phyloP scores from a whole-genome alignment of 2,888 invertebrate species.

The Tenthredo amoena region DNA sequence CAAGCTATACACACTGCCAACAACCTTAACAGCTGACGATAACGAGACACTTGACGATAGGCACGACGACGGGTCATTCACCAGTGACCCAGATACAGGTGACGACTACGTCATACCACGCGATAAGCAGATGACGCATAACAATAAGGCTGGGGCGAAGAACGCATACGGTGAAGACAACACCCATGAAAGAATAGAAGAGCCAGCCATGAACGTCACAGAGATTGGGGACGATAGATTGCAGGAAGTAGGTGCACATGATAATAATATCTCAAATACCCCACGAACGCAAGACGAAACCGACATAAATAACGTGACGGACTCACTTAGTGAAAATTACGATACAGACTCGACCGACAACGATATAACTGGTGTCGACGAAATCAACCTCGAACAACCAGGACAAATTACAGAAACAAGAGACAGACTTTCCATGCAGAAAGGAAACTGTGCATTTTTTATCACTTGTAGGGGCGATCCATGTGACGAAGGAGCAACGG shows the following conservation, averaged over 20 bases:
- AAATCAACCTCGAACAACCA: neutral
- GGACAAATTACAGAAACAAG: slow-evolving; percentile 25
- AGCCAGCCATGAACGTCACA: neutral
- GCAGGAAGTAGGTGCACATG: no score
- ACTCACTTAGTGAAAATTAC: neutral
- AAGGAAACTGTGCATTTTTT: slow-evolving; percentile 53
- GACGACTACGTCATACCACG: neutral
- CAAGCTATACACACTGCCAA: neutral
- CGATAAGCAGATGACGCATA: neutral
- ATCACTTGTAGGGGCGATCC: slow-evolving; percentile 41
- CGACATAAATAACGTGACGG: neutral
- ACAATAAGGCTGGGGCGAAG: neutral
- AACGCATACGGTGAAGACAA: neutral
- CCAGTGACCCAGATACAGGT: no score
- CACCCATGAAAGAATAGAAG: neutral
- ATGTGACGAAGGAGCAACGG: slow-evolving; percentile 49
- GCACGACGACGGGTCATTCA: neutral
- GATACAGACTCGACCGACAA: neutral
- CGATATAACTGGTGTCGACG: neutral
- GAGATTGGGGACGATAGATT: no score
- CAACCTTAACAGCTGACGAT: neutral
- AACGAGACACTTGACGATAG: neutral
- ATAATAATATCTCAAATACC: neutral
- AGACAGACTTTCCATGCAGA: slow-evolving; percentile 51
- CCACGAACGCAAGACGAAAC: neutral